These are phyloP conservation scores for Montipora cactus DNA, from an alignment of 64 coral and sea anemone genomes.

Conservation along the genomic window DNA sequence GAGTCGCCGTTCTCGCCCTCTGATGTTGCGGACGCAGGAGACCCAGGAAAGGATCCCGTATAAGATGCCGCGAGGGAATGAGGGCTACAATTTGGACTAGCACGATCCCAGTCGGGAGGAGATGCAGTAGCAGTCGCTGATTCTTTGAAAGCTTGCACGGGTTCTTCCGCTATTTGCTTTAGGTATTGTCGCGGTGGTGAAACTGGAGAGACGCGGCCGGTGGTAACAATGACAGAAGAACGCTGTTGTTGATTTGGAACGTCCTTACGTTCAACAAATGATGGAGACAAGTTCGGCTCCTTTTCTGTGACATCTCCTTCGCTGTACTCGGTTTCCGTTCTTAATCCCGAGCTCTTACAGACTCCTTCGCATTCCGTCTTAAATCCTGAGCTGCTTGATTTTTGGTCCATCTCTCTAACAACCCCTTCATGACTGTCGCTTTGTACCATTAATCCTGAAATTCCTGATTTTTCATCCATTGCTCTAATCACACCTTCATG, in stretches of 20 bases:
- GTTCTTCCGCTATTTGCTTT: not conserved
- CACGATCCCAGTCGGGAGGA: not conserved
- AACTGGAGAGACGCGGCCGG: not conserved
- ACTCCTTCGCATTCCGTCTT: not conserved
- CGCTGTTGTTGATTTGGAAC: not conserved
- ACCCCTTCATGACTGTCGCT: not conserved
- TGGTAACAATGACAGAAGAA: slow-evolving; percentile 37
- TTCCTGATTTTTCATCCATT: not conserved
- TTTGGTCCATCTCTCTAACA: not conserved
- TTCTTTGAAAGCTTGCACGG: not conserved
- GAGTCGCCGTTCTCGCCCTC: slow-evolving; percentile 38
- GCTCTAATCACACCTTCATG: not conserved
- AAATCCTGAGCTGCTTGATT: not conserved
- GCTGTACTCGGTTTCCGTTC: not conserved
- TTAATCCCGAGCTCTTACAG: not conserved
- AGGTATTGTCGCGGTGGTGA: not conserved
- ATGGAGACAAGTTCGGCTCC: not conserved
- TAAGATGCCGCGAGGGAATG: slow-evolving; percentile 9
- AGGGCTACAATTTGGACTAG: slow-evolving; percentile 1
- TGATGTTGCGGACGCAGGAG: slow-evolving; percentile 8
- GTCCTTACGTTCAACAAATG: not conserved
- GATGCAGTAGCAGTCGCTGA: not conserved
- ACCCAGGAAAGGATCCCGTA: not conserved
- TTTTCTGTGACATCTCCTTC: not conserved
- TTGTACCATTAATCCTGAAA: not conserved